Conservation (phyloP, 2,113 vertebrate species). For the Heterocephalus glaber region DNA sequence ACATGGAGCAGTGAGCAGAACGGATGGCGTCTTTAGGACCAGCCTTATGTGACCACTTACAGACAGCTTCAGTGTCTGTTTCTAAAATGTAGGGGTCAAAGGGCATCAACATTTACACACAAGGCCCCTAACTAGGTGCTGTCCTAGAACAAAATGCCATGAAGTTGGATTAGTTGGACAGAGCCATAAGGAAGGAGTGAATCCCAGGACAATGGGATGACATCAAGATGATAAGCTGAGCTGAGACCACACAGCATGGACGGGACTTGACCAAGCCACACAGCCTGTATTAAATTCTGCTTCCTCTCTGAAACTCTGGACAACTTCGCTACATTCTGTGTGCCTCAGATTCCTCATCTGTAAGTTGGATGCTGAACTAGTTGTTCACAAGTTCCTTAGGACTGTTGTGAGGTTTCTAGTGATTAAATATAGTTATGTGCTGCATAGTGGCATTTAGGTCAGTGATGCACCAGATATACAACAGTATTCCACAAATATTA, state of each 20-base stretch:
- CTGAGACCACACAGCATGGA: background rate
- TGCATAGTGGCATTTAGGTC: background rate
- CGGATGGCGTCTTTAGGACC: background rate
- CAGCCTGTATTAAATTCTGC: background rate
- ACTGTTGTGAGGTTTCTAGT: background rate
- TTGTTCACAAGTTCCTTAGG: background rate
- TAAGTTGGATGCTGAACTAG: background rate
- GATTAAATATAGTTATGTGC: background rate
- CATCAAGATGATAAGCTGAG: background rate
- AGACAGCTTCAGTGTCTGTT: background rate
- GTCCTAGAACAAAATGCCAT: background rate
- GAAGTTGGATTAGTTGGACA: background rate
- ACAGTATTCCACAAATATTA: background rate
- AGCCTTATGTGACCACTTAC: too few relatives aligned
- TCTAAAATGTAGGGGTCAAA: background rate
- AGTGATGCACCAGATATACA: background rate
- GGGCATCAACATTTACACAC: background rate
- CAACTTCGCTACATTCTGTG: background rate
- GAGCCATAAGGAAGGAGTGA: background rate
- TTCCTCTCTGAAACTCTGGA: background rate
- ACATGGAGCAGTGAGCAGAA: background rate
- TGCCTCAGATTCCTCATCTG: background rate
- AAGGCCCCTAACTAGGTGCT: background rate
- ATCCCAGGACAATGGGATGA: background rate
- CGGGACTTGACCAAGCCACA: background rate